phyloP scores from a whole-genome alignment of 2,113 vertebrate species.

The Lepidothrix coronata region DNA sequence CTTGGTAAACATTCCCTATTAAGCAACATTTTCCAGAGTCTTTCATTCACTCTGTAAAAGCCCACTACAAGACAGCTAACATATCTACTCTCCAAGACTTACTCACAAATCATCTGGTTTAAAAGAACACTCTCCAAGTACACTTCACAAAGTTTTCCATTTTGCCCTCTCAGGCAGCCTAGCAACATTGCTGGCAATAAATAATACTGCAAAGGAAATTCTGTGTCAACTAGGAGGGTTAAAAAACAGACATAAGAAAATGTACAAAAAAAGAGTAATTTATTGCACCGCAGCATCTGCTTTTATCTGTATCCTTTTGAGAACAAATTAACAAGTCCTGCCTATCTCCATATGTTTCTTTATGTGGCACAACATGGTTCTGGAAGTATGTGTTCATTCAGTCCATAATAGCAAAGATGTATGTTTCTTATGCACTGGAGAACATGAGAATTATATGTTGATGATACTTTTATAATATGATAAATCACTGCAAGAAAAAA shows the following conservation, averaged over 20 bases:
- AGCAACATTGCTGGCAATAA: constrained; percentile 40
- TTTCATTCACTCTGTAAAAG: not conserved
- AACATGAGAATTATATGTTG: constrained; percentile 14
- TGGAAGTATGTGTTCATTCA: not conserved
- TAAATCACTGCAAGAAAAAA: constrained; percentile 17
- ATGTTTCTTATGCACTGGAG: not conserved
- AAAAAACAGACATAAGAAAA: constrained; percentile 46
- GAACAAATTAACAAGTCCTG: constrained; percentile 66
- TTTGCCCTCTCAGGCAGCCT: constrained; percentile 45
- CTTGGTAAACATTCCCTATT: not conserved
- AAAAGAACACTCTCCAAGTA: not conserved
- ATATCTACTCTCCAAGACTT: not conserved
- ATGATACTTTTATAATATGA: constrained; percentile 55
- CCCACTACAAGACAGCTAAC: not conserved
- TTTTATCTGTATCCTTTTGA: constrained; percentile 66
- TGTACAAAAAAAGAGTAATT: constrained; percentile 42
- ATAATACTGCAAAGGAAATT: constrained; percentile 60
- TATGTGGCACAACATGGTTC: not conserved
- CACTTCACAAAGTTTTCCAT: constrained; percentile 36
- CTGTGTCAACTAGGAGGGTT: constrained; percentile 17
- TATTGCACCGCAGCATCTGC: constrained; percentile 63
- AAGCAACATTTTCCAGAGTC: constrained; percentile 39
- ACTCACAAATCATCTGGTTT: not conserved
- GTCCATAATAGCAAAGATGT: not conserved
- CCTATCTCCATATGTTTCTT: constrained; percentile 34